Evolutionary conservation across 2,797 vertebrate genomes (phyloP).

Genomic region (Chelonia mydas): DNA sequence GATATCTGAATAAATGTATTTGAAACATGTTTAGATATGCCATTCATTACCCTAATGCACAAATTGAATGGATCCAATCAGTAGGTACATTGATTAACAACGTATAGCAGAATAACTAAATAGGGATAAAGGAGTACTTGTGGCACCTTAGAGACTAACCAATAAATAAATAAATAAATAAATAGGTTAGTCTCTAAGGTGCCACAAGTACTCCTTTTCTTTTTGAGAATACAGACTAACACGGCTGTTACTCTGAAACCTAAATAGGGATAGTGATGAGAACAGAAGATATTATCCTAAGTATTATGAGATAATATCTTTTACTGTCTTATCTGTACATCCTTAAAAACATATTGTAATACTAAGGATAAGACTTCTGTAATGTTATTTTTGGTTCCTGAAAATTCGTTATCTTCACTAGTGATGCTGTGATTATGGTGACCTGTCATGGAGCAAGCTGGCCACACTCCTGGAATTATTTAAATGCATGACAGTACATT

Average conservation of each 20-base stretch:
- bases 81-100: conserved; percentile 59
- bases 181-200: too few relatives aligned
- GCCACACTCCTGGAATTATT: not conserved
- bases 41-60: conserved; percentile 55
- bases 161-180: too few relatives aligned
- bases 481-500: conserved; percentile 21
- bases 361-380: conserved; percentile 4
- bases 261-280: conserved; percentile 37
- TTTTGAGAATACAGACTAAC: too few relatives aligned
- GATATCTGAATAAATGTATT: conserved; percentile 66
- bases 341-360: not conserved
- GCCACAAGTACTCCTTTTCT: too few relatives aligned
- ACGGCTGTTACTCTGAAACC: too few relatives aligned
- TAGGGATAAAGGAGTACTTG: not conserved
- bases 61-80: conserved; percentile 54
- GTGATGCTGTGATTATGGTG: not conserved
- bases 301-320: conserved; percentile 25
- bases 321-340: conserved; percentile 1
- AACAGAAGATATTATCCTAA: conserved; percentile 41
- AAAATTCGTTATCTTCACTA: not conserved
- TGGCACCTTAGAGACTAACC: too few relatives aligned
- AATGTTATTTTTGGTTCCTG: not conserved
- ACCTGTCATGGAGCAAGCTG: not conserved
- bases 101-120: conserved; percentile 50
- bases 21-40: conserved; percentile 68